phyloP scores from a whole-genome alignment of 2,888 invertebrate species.

The Hirtodrosophila duncani region DNA sequence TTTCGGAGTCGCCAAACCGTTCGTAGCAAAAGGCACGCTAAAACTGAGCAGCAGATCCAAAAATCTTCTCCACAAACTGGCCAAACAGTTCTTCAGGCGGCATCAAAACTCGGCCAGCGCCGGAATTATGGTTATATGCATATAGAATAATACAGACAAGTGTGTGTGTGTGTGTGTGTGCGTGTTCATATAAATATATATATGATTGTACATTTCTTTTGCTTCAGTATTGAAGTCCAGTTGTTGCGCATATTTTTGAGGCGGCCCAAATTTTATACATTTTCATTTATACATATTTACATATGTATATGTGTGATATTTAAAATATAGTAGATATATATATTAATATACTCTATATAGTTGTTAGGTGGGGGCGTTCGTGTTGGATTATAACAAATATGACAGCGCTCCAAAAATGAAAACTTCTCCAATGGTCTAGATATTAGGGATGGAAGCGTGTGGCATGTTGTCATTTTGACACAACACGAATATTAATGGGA shows the following conservation, averaged over 20 bases:
- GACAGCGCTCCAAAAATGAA: too few species aligned
- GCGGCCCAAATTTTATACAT: conserved; percentile 32
- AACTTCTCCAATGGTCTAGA: too few species aligned
- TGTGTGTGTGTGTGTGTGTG: conserved; percentile 5
- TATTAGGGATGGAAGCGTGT: too few species aligned
- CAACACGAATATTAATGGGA: too few species aligned
- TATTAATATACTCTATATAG: conserved; percentile 45
- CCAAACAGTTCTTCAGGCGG: conserved; percentile 34
- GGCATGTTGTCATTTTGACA: too few species aligned
- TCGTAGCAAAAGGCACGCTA: conserved; percentile 76
- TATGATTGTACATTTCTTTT: conserved; percentile 9
- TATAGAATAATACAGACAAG: conserved; percentile 17
- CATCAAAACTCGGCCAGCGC: conserved; percentile 43
- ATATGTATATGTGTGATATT: conserved; percentile 15
- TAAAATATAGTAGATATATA: conserved; percentile 19
- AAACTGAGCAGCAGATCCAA: conserved; percentile 73
- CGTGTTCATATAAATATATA: conserved; percentile 14
- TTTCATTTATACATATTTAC: conserved; percentile 4
- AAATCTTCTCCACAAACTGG: conserved; percentile 71
- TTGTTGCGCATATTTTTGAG: conserved; percentile 58
- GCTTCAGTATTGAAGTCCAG: conserved; percentile 52
- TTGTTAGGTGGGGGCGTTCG: conserved; percentile 24
- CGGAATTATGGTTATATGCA: conserved; percentile 53
- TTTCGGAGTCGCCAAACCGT: conserved; percentile 63
- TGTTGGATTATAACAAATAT: too few species aligned